Percentiles rank a stretch among this genome's conserved stretches.
These are phyloP conservation scores for Drosophila seclusa DNA, from an alignment of 2,888 invertebrate species.

Conservation along the genomic window DNA sequence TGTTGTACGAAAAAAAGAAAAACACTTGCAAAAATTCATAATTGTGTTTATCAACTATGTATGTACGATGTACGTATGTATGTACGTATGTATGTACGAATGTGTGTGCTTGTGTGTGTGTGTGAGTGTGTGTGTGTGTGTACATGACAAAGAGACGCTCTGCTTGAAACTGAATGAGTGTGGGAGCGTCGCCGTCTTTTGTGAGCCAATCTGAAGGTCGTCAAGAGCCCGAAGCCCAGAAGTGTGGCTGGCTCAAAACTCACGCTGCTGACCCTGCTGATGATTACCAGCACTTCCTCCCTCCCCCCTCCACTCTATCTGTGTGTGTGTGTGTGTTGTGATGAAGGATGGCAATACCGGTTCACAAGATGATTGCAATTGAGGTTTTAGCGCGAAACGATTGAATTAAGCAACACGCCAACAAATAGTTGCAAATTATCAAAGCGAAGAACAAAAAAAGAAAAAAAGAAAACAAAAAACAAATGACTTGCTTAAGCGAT, in stretches of 20 bases:
- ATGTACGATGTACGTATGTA: background rate
- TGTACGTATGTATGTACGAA: background rate
- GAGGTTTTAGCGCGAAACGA: slow-evolving; percentile 37
- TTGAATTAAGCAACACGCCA: slow-evolving; percentile 40
- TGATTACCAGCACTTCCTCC: slow-evolving; percentile 3
- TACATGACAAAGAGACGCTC: slow-evolving; percentile 12
- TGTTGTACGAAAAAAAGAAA: background rate
- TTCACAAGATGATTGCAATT: slow-evolving; percentile 47
- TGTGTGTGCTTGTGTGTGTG: background rate
- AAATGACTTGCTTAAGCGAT: background rate
- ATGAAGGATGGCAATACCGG: slow-evolving; percentile 53
- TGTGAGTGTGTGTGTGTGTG: background rate
- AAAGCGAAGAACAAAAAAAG: slow-evolving; percentile 16
- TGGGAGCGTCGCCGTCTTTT: slow-evolving; percentile 58
- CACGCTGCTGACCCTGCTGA: slow-evolving; percentile 4
- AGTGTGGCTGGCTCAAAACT: slow-evolving; percentile 23
- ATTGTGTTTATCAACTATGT: background rate
- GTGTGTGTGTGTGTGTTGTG: background rate
- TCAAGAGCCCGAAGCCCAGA: slow-evolving; percentile 48
- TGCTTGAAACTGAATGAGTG: slow-evolving; percentile 34
- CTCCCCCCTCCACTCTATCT: background rate
- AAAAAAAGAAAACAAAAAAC: background rate
- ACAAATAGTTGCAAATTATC: slow-evolving; percentile 47
- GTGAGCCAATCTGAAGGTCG: slow-evolving; percentile 62
- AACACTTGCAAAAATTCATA: slow-evolving; percentile 16